Evolutionary conservation across 2,888 invertebrate genomes (phyloP).

Genomic region (Phytoseiulus persimilis): DNA sequence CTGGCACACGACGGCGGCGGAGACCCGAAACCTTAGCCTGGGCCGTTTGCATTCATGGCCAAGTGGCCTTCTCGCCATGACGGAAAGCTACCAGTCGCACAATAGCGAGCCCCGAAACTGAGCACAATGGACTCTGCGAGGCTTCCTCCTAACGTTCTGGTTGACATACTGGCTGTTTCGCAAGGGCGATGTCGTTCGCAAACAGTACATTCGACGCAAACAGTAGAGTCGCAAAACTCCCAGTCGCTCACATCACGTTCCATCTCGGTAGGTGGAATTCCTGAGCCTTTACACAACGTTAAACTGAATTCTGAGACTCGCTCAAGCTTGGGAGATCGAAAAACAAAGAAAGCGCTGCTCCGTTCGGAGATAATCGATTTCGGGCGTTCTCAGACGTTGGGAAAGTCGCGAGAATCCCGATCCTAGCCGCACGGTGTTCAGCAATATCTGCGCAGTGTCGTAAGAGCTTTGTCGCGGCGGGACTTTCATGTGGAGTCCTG

Average conservation of each 20-base stretch:
- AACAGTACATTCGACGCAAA: background rate
- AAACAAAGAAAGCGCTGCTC: too few species aligned
- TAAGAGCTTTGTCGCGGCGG: too few species aligned
- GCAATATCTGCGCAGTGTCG: too few species aligned
- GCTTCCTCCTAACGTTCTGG: background rate
- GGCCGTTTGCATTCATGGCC: background rate
- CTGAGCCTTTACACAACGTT: background rate
- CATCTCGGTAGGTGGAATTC: background rate
- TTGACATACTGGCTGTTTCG: background rate
- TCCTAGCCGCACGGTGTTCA: too few species aligned
- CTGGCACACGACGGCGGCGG: background rate
- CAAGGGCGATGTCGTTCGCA: background rate
- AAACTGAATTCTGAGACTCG: background rate
- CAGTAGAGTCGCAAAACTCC: background rate
- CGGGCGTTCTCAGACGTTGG: too few species aligned
- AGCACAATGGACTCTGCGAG: background rate
- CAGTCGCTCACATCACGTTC: background rate
- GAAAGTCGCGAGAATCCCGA: too few species aligned
- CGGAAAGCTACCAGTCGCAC: background rate
- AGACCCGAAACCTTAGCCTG: background rate
- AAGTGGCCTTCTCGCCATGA: background rate
- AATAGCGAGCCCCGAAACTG: background rate
- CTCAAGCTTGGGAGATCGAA: background rate
- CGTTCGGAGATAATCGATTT: too few species aligned
- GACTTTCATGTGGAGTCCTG: too few species aligned